Evolutionary conservation across 2,797 vertebrate genomes (phyloP).

Genomic region (Microcaecilia unicolor): DNA sequence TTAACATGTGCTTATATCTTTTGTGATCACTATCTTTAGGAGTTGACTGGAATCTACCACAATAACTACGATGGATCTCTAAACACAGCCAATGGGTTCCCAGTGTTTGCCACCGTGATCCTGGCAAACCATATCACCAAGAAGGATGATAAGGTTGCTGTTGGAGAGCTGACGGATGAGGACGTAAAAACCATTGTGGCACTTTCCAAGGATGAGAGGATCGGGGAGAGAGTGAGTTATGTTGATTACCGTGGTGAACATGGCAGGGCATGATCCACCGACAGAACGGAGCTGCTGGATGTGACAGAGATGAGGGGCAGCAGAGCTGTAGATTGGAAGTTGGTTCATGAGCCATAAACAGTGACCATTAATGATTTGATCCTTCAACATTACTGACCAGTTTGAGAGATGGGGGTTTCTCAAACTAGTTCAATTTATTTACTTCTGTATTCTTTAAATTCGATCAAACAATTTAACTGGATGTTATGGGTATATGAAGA

Average conservation of each 20-base stretch:
- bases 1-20: too few relatives aligned
- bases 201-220: conserved; percentile 87
- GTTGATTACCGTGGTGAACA: neutral
- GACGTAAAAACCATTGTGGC: conserved; percentile 83
- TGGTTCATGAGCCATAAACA: too few relatives aligned
- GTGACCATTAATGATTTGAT: too few relatives aligned
- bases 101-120: conserved; percentile 91
- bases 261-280: neutral
- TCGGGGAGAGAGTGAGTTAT: conserved; percentile 80
- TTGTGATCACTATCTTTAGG: conserved; percentile 66
- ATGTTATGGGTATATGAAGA: too few relatives aligned
- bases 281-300: neutral
- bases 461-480: too few relatives aligned
- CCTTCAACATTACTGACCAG: too few relatives aligned
- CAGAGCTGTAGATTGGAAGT: too few relatives aligned
- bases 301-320: neutral
- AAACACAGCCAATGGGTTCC: conserved; percentile 90
- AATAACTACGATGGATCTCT: conserved; percentile 96
- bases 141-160: conserved; percentile 76
- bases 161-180: conserved; percentile 87
- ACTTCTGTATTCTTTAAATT: too few relatives aligned
- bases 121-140: conserved; percentile 88
- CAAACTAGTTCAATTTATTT: too few relatives aligned
- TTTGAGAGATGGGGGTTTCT: too few relatives aligned
- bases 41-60: conserved; percentile 93